Evolutionary conservation across 37 sponge, comb jelly and placozoan species (phyloP).

Genomic region (Beroe ovata): DNA sequence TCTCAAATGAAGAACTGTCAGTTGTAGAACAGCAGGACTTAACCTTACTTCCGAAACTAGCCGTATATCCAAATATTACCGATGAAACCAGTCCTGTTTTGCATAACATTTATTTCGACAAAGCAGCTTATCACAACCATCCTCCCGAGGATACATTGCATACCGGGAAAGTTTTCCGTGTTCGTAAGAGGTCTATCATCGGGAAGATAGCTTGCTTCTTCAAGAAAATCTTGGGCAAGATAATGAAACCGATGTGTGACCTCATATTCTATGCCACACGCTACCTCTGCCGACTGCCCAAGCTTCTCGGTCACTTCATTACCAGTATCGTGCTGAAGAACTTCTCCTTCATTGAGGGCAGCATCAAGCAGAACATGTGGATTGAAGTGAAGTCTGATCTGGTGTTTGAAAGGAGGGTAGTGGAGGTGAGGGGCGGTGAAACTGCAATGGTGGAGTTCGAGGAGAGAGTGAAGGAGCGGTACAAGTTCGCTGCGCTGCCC

Average conservation of each 20-base stretch:
- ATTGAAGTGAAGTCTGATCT: not conserved
- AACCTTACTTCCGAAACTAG: not conserved
- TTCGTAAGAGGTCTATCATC: not conserved
- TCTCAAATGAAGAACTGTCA: not conserved
- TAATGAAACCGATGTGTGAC: constrained; percentile 8
- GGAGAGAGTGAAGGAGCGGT: not conserved
- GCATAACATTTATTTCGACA: not conserved
- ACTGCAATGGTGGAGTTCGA: not conserved
- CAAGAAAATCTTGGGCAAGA: not conserved
- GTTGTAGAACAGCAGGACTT: no score
- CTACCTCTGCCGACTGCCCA: constrained; percentile 7
- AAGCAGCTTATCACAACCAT: not conserved
- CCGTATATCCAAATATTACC: not conserved
- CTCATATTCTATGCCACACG: constrained; percentile 20
- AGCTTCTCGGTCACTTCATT: constrained; percentile 29
- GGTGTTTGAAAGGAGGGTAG: not conserved
- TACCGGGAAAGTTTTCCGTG: constrained; percentile 40
- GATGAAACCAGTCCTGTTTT: not conserved
- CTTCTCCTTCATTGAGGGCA: not conserved
- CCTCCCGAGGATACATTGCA: not conserved
- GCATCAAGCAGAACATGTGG: constrained; percentile 2
- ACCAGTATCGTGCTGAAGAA: constrained; percentile 19
- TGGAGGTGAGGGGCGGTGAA: constrained; percentile 2
- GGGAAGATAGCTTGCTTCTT: not conserved
- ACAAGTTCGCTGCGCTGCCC: not conserved